Base-by-base conservation (phyloP, 2,797 vertebrate species). In the Rhyacichthys aspro region DNA sequence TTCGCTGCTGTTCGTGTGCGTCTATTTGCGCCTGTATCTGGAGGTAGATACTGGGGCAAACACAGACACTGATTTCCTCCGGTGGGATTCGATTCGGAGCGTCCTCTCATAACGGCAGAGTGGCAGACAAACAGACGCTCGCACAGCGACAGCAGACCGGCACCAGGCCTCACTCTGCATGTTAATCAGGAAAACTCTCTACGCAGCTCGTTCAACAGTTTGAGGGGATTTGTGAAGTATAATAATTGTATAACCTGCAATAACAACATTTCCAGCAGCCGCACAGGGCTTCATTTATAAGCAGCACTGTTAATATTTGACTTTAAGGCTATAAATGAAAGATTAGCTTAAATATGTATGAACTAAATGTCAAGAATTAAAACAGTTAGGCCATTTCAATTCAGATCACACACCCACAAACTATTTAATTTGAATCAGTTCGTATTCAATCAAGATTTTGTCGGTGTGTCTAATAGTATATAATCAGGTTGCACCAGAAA, bases 21-120 rank as follows among this genome's bases (percentile, higher is more conserved):
- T 37, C 16, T 49, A 37, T 59, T 32, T 47, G 17, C 3, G 43
- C 45, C 41, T 59, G 55, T 59, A 28, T 67, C 41, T 39, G 59
- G 52, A 53, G 59, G 49, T 46, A 72, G 60, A 74, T 66, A 59
- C 52, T 72, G 60, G 55, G 73, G 70, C 75, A 67, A 84, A 78
- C 67, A 53, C 54, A 71, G 55, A 67, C 61, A 66, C 47, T 69
- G 70, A 79, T 82, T 82, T 56, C 53, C 62, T 82, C 79, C 60
- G 16, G 48, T 61, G 74, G 76, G 74, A 79, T 55, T 63, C 43
- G 74, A 79, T 55, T 63, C 43, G 33, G 44, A 48, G 39, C 55
- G 32, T 52, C 67, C 49, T 76, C 75, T 73, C 52, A 54, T 79
- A 76, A 84, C 82, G 69, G 71, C 55, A 59, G 55, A 54, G 59